Percentiles rank a stretch among this genome's conserved stretches.
phyloP scores from a whole-genome alignment of 1,140 invertebrate species.

The Drusus annulatus region DNA sequence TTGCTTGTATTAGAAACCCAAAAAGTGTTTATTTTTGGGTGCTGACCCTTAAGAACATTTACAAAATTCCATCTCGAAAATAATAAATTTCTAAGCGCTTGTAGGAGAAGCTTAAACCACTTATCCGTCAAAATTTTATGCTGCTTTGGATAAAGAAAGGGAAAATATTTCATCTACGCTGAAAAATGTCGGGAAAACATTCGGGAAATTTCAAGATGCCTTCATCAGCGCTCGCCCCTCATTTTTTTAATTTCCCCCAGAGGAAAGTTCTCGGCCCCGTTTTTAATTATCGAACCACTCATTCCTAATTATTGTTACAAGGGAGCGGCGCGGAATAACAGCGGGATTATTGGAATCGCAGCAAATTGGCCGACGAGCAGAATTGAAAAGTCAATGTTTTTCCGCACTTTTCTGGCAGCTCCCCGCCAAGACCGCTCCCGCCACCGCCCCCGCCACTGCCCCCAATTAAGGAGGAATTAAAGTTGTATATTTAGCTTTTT shows the following conservation, averaged over 20 bases:
- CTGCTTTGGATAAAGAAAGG: not conserved
- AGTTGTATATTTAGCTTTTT: not conserved
- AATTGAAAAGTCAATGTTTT: constrained; percentile 59
- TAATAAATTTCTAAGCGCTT: too few relatives aligned
- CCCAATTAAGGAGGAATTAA: constrained; percentile 40
- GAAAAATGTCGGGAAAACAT: not conserved
- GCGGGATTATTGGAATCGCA: constrained; percentile 58
- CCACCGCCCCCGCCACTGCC: not conserved
- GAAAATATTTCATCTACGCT: not conserved
- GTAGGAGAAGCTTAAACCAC: too few relatives aligned
- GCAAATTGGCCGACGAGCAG: constrained; percentile 56
- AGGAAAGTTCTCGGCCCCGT: constrained; percentile 65
- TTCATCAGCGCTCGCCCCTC: constrained; percentile 7
- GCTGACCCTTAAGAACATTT: too few relatives aligned
- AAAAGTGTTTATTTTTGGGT: too few relatives aligned
- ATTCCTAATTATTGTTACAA: constrained; percentile 75
- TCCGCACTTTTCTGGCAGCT: constrained; percentile 45
- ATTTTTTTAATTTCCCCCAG: constrained; percentile 37
- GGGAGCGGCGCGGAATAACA: constrained; percentile 60
- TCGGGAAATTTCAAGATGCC: not conserved
- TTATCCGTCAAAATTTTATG: too few relatives aligned
- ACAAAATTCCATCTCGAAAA: too few relatives aligned
- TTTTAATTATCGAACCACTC: constrained; percentile 75
- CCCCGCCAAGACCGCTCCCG: not conserved
- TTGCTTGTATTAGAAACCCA: too few relatives aligned